Percentiles rank a stretch among this genome's conserved stretches.
These are phyloP conservation scores for Dasypolia templi DNA, from an alignment of 2,888 invertebrate genomes.

Conservation along the genomic window DNA sequence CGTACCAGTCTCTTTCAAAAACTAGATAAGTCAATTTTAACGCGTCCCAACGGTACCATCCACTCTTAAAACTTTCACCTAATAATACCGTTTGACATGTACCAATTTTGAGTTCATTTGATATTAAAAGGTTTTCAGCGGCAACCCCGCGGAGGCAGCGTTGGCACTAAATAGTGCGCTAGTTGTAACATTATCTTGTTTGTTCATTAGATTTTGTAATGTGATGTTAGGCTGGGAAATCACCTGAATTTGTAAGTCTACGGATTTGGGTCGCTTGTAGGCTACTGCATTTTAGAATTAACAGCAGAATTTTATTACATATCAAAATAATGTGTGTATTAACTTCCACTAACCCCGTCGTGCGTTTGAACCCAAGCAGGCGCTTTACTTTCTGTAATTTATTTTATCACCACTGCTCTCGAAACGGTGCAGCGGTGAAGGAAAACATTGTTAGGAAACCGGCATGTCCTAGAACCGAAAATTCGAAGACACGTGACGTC, in stretches of 20 bases:
- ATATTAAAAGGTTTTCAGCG: slow-evolving; percentile 89
- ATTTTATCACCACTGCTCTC: too few species aligned
- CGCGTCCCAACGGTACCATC: slow-evolving; percentile 27
- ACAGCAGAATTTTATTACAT: neutral
- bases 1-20: neutral
- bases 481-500: too few species aligned
- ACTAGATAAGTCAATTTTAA: neutral
- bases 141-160: slow-evolving; percentile 63
- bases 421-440: too few species aligned
- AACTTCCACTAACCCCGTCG: too few species aligned
- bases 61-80: slow-evolving; percentile 72
- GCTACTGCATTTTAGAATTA: slow-evolving; percentile 13
- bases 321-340: neutral
- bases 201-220: slow-evolving; percentile 60
- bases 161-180: slow-evolving; percentile 64
- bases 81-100: slow-evolving; percentile 89
- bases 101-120: slow-evolving; percentile 90
- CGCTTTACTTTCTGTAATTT: too few species aligned
- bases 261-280: slow-evolving; percentile 39
- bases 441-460: too few species aligned
- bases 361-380: too few species aligned
- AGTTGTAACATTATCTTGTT: slow-evolving; percentile 63
- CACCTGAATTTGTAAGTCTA: slow-evolving; percentile 49
- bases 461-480: too few species aligned
- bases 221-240: slow-evolving; percentile 49